Base-by-base conservation (phyloP, 2,888 invertebrate genomes). In the Philopedon plagiatum region DNA sequence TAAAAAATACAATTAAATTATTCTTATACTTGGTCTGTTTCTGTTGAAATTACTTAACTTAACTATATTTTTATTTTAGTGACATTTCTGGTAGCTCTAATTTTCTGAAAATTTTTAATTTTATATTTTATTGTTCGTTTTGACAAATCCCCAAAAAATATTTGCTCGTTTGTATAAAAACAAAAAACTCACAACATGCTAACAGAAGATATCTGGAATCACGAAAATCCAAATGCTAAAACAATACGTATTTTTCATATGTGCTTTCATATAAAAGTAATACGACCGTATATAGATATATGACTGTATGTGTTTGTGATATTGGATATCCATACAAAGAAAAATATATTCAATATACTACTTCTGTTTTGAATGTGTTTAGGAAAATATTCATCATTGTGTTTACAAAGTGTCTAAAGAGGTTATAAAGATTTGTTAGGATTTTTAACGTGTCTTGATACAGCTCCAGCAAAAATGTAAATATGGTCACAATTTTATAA, bases 211-310 rank as follows among this genome's bases (percentile, higher is more conserved):
- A 32, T 26, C 46, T 5, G 39, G 9, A 29, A 32, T 46, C 32
- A 61, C 15, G 29, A 41, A 61, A 32, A 61, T 60, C 9, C 23
- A 21, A 46, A 23, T 11, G 23, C 11, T 21, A 26, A 26, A 51
- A 51, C 49, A 51, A 51, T 26, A 26, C 26, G 7, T 13, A 51
- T 51, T 51, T 46, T 26, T 26, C 49, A 51, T 51, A 51, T 26
- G n/a, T 11, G 7, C 13, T 51, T 51, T 8, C 49, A 51, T 13
- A 46, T 21, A 51, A 51, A 51, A 13, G 49, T 26, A 51, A 26
- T 51, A 26, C 26, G 49, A 26, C n/a, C 26, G 26, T 26, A 51
- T 51, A 26, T 51, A 26, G 26, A 51, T 51, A 51, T 26, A 51
- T 26, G 13, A 23, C 5, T 4, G 13, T 51, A 26, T 51, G 26